These are phyloP conservation scores for Platypus cylindrus DNA, from an alignment of 2,888 invertebrate genomes.

Conservation along the genomic window DNA sequence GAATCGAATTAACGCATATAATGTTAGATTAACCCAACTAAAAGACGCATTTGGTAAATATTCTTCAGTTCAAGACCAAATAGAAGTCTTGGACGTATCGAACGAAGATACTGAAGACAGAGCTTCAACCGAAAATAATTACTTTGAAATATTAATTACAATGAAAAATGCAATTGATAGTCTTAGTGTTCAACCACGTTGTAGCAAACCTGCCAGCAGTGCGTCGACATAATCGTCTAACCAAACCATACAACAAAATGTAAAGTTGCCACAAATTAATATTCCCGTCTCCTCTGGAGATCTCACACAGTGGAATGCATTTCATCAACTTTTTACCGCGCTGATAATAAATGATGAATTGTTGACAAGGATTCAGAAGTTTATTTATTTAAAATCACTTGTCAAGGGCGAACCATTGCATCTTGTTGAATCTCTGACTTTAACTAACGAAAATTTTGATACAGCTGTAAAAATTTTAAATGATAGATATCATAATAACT, in stretches of 20 bases:
- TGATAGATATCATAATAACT: slow-evolving; percentile 2
- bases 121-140: too few species aligned
- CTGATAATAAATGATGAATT: background rate
- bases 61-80: too few species aligned
- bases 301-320: slow-evolving; percentile 2
- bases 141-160: too few species aligned
- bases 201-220: too few species aligned
- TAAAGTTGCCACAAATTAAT: slow-evolving; percentile 1
- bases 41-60: too few species aligned
- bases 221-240: too few species aligned
- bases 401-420: slow-evolving; percentile 1
- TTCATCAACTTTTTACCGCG: slow-evolving; percentile 2
- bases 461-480: background rate
- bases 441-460: background rate
- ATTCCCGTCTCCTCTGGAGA: slow-evolving; percentile 2
- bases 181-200: too few species aligned
- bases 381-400: slow-evolving; percentile 3
- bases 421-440: slow-evolving; percentile 1
- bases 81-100: too few species aligned
- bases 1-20: too few species aligned
- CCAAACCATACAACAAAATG: slow-evolving; percentile 1
- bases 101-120: too few species aligned
- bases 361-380: slow-evolving; percentile 1
- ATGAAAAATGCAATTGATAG: too few species aligned
- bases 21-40: too few species aligned